phyloP scores from a whole-genome alignment of 2,888 invertebrate genomes.

The Acrocyrtus sp. region DNA sequence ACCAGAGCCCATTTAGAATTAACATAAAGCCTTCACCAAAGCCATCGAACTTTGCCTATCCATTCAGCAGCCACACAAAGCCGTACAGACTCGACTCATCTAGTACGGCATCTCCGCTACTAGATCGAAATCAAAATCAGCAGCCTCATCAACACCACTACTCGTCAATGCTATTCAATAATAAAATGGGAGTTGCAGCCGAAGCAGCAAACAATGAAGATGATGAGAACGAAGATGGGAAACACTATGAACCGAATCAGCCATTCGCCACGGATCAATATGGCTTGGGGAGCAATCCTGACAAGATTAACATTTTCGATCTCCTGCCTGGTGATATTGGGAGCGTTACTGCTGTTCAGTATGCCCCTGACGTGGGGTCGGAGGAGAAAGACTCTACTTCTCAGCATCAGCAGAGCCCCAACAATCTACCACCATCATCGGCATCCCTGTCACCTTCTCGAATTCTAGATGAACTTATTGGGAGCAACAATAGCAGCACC shows the following conservation, averaged over 20 bases:
- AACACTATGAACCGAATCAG: slow-evolving; percentile 18
- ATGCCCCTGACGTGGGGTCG: slow-evolving; percentile 42
- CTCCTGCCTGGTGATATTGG: slow-evolving; percentile 60
- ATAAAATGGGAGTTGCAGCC: slow-evolving; percentile 51
- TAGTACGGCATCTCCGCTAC: slow-evolving; percentile 13
- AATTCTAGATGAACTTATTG: background rate
- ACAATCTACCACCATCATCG: slow-evolving; percentile 4
- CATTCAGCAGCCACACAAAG: slow-evolving; percentile 27
- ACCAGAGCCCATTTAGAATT: slow-evolving; percentile 37
- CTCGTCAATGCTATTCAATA: slow-evolving; percentile 43
- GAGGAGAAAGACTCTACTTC: slow-evolving; percentile 15
- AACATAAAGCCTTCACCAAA: slow-evolving; percentile 41
- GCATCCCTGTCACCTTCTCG: slow-evolving; percentile 7
- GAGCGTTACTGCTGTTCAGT: slow-evolving; percentile 56
- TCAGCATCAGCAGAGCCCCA: too few species aligned
- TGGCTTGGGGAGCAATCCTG: slow-evolving; percentile 27
- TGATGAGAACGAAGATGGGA: slow-evolving; percentile 21
- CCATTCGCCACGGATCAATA: slow-evolving; percentile 10
- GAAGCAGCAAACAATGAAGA: slow-evolving; percentile 32
- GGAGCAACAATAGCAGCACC: slow-evolving; percentile 2
- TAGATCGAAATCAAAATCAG: slow-evolving; percentile 1
- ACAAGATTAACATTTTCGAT: slow-evolving; percentile 60
- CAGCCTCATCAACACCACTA: too few species aligned
- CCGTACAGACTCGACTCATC: slow-evolving; percentile 45
- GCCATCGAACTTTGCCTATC: too few species aligned